Evolutionary conservation across 2,797 vertebrate species (phyloP).

Genomic region (Anguilla pacifica): DNA sequence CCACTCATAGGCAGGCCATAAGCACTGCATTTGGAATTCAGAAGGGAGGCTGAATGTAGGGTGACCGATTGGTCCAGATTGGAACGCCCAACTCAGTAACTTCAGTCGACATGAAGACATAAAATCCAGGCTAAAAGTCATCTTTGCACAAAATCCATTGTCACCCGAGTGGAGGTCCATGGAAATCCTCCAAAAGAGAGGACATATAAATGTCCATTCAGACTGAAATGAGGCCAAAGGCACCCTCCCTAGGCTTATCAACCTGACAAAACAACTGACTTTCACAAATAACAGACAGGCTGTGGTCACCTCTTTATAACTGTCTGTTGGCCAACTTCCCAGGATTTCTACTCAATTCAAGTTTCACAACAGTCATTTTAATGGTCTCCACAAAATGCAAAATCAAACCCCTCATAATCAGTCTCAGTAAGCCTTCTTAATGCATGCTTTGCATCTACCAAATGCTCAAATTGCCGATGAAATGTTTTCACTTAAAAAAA

Average conservation of each 20-base stretch:
- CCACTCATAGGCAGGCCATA: no score
- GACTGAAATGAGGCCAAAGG: conserved; percentile 26
- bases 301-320: conserved; percentile 45
- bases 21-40: no score
- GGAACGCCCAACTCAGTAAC: neutral
- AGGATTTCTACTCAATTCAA: conserved; percentile 34
- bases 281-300: conserved; percentile 46
- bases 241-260: conserved; percentile 26
- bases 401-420: conserved; percentile 9
- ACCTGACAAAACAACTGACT: conserved; percentile 31
- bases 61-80: neutral
- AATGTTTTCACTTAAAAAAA: neutral
- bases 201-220: conserved; percentile 49
- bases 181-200: conserved; percentile 25
- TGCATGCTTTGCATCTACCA: neutral
- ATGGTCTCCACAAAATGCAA: neutral
- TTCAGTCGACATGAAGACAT: neutral
- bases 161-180: conserved; percentile 28
- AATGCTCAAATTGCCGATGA: neutral
- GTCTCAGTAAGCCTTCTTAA: neutral
- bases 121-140: neutral
- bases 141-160: conserved; percentile 23
- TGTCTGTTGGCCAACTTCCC: conserved; percentile 39
- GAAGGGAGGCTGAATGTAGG: neutral
- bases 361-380: conserved; percentile 11